Evolutionary conservation across 1,140 invertebrate genomes (phyloP), one percentile per base, ranked within the genome.

Genomic region (Popillia japonica): DNA sequence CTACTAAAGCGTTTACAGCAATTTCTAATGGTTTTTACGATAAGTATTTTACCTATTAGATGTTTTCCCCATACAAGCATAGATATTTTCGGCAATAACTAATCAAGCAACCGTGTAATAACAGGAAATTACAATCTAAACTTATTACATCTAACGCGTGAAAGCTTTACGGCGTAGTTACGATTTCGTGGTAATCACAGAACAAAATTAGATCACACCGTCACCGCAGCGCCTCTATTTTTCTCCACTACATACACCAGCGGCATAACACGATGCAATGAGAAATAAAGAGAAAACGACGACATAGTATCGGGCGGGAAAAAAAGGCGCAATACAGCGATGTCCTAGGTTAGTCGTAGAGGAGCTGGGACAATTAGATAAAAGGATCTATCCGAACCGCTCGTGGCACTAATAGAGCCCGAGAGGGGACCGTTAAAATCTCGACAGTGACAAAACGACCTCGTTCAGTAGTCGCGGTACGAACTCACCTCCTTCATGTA

Each of bases 371-470:
- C 61, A 64, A 64, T 64, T 64, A 64, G 61, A 64, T 64, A 64
- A 64, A 64, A 27, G 61, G 61, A 20, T 64, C 61, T n/a, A n/a
- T n/a, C n/a, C n/a, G n/a, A n/a, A n/a, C n/a, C n/a, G n/a, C n/a
- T n/a, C 61, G 61, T 20, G 22, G 22, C 61, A 64, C 61, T 64
- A 64, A 64, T 64, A 17, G 61, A 27, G 61, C 61, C 23, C 61
- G 17, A 64, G 61, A 64, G 61, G 17, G 17, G 17, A 20, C 61
- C 22, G 61, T 64, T 64, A 64, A 48, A 64, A 64, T 64, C 61
- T 64, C 61, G 61, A 64, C 61, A 64, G 23, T 64, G 61, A 64
- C 61, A 64, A 64, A 64, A 64, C 61, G 61, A 64, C 61, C 61
- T 64, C 61, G 61, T 20, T 64, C 61, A 6, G 61, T 64, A 64